Conservation (phyloP, 2,888 invertebrate genomes). For the Cristatella mucedo region DNA sequence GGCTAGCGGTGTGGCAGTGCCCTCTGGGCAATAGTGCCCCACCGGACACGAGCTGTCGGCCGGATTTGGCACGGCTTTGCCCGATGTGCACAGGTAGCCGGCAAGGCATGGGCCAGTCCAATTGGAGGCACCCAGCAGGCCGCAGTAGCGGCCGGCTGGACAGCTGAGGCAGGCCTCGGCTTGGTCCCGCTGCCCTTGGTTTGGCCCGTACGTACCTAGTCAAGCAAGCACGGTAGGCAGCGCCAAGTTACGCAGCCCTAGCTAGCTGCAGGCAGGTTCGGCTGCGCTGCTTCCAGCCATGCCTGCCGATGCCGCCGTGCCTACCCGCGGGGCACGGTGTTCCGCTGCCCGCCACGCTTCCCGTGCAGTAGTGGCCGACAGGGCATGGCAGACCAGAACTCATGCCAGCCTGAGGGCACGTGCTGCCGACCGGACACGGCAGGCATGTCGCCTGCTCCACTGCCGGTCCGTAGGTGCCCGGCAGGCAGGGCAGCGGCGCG, state of each 20-base stretch:
- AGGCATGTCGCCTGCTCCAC: slow-evolving; percentile 15
- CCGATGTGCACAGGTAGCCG: slow-evolving; percentile 27
- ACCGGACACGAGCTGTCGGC: slow-evolving; percentile 27
- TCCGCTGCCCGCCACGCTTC: slow-evolving; percentile 26
- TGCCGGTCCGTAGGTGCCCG: slow-evolving; percentile 5
- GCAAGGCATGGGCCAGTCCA: slow-evolving; percentile 24
- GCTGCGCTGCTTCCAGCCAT: too few species aligned
- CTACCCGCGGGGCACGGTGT: slow-evolving; percentile 27
- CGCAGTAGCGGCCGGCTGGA: slow-evolving; percentile 27
- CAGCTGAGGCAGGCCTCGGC: slow-evolving; percentile 22
- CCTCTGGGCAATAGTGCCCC: slow-evolving; percentile 28
- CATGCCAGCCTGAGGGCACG: slow-evolving; percentile 28
- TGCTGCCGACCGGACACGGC: slow-evolving; percentile 24
- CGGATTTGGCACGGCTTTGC: slow-evolving; percentile 22
- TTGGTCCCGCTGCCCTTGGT: slow-evolving; percentile 20
- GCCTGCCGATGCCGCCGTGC: too few species aligned
- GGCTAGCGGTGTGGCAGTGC: slow-evolving; percentile 17
- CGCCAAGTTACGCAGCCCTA: too few species aligned
- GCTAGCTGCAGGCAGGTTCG: too few species aligned
- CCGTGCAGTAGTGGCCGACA: slow-evolving; percentile 27
- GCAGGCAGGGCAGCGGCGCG: slow-evolving; percentile 19
- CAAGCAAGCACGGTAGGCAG: too few species aligned
- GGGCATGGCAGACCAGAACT: slow-evolving; percentile 26
- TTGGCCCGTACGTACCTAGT: slow-evolving; percentile 28
- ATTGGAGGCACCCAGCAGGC: slow-evolving; percentile 19